Percentiles rank a stretch among this genome's conserved stretches.
Evolutionary conservation across 2,797 vertebrate species (phyloP).

Genomic region (Gymnopithys bicolor): DNA sequence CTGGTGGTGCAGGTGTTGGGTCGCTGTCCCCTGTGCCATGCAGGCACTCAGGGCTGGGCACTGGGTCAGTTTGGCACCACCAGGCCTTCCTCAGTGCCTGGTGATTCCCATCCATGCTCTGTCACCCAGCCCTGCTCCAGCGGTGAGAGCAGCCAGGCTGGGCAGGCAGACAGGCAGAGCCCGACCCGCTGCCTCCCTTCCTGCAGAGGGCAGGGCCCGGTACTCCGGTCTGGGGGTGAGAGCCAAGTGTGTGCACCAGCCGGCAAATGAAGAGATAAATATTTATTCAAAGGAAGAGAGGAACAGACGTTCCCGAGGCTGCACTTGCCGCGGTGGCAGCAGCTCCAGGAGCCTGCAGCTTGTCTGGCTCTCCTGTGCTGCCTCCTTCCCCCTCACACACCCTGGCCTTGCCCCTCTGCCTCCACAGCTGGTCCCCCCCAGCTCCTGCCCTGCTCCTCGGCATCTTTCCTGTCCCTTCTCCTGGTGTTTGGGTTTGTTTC

Average conservation of each 20-base stretch:
- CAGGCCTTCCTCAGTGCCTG: not conserved
- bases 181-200: not conserved
- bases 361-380: slow-evolving; percentile 7
- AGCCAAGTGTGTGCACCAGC: slow-evolving; percentile 77
- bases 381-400: not conserved
- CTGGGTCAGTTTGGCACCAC: not conserved
- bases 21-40: not conserved
- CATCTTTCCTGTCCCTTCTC: not conserved
- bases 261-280: slow-evolving; percentile 80
- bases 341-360: slow-evolving; percentile 57
- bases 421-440: not conserved
- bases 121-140: not conserved
- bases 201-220: slow-evolving; percentile 32
- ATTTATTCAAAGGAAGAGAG: slow-evolving; percentile 80
- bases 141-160: not conserved
- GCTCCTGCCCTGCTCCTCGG: not conserved
- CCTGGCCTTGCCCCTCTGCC: not conserved
- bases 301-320: slow-evolving; percentile 69
- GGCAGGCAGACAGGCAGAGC: not conserved
- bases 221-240: slow-evolving; percentile 74
- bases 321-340: slow-evolving; percentile 65
- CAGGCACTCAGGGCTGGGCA: not conserved
- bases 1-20: not conserved
- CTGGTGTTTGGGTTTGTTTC: not conserved
- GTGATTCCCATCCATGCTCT: not conserved